Base-by-base conservation (phyloP, 2,113 vertebrate genomes). In the Cyanistes caeruleus region DNA sequence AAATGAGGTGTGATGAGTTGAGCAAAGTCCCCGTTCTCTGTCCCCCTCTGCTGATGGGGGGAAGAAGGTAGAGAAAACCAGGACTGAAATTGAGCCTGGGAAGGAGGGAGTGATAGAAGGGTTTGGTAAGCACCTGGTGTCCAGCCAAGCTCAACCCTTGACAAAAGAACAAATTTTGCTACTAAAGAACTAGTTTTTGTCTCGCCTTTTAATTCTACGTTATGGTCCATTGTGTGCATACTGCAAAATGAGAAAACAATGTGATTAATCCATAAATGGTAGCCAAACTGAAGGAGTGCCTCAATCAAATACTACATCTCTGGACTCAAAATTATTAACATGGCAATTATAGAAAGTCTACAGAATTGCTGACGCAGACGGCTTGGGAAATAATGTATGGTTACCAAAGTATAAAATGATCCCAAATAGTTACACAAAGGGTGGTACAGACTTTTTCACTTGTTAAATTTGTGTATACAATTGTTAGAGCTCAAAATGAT, bases 201-300 rank as follows among this genome's bases (percentile, higher is more conserved):
- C 62, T 76, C 68, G 31, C 56, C 84, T 82, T 87, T 84, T 95
- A 55, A 87, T 95, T 93, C 87, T 64, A 69, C 14, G 39, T 95
- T 95, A 63, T 80, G 46, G 17, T 64, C 7, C 39, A 80, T 87
- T 84, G 53, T 79, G 64, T 85, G 49, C 53, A 76, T 82, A 62
- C n/a, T 0, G 1, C 63, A 88, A 84, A 96, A 94, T 4, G 5
- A 93, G 75, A 68, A 87, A 91, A 64, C 46, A n/a, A 85, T 60
- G 49, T 93, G 81, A 91, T 94, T 84, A 72, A 90, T 51, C 48
- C 67, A 30, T 53, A 95, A 93, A 88, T n/a, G n/a, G 44, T 60
- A 74, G 74, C 24, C 35, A 81, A 88, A 85, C 13, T 49, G 44
- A 96, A 93, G 76, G 79, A 93, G 59, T 23, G 65, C 33, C 82